Conservation (phyloP, 37 sponge, comb jelly and placozoan species). For the Tethya wilhelma region DNA sequence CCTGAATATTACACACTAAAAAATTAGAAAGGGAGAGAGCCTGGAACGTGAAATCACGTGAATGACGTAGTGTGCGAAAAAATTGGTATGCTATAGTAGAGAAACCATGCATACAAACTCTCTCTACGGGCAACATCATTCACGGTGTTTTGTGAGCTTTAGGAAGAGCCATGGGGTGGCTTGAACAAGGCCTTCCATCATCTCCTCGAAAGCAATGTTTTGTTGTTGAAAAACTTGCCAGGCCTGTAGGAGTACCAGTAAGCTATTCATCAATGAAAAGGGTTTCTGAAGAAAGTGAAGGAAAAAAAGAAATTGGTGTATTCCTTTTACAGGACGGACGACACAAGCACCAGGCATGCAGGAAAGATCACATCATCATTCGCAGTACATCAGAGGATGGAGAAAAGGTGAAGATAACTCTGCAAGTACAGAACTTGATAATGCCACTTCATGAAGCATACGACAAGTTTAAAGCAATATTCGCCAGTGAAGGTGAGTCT, state of each 20-base stretch:
- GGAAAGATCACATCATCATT: slow-evolving; percentile 43
- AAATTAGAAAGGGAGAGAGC: too few species aligned
- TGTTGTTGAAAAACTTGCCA: slow-evolving; percentile 1
- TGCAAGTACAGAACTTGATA: slow-evolving; percentile 42
- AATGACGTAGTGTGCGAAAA: too few species aligned
- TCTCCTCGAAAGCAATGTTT: slow-evolving; percentile 8
- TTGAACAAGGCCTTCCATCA: neutral
- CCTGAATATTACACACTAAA: too few species aligned
- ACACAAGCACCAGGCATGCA: slow-evolving; percentile 45
- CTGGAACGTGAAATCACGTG: too few species aligned
- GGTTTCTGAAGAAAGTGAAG: slow-evolving; percentile 6
- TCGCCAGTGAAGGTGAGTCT: slow-evolving; percentile 15
- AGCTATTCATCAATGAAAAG: too few species aligned
- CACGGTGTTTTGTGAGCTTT: too few species aligned
- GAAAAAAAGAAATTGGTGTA: neutral
- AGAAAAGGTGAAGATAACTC: slow-evolving; percentile 31
- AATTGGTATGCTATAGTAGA: too few species aligned
- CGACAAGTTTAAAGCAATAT: slow-evolving; percentile 12
- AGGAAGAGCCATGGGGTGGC: neutral
- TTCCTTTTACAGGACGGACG: slow-evolving; percentile 37
- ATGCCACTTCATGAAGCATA: slow-evolving; percentile 32
- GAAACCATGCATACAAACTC: too few species aligned
- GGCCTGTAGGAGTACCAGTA: neutral
- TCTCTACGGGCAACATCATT: too few species aligned
- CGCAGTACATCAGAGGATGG: slow-evolving; percentile 11